Conservation (phyloP, 1,140 invertebrate species). For the Ceratoteleas bidentatus region DNA sequence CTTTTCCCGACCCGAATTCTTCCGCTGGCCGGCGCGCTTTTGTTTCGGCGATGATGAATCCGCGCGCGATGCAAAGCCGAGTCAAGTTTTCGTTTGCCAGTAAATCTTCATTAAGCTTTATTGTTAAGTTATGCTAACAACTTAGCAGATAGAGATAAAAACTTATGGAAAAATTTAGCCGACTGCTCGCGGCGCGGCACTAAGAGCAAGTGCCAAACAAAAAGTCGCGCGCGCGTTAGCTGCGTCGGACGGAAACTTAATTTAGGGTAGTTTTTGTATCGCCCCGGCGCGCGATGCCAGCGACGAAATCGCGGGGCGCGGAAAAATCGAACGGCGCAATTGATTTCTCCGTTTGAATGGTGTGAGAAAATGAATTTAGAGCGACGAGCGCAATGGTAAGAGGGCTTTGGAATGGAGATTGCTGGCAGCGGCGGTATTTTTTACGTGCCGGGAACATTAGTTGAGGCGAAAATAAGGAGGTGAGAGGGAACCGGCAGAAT, state of each 20-base stretch:
- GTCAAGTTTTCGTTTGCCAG: slow-evolving; percentile 24
- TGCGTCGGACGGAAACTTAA: slow-evolving; percentile 7
- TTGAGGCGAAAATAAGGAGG: too few species aligned
- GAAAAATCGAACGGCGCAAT: neutral
- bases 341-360: too few species aligned
- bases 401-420: too few species aligned
- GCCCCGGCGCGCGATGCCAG: neutral
- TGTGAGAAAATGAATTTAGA: too few species aligned
- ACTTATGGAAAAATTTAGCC: slow-evolving; percentile 29
- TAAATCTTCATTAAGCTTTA: slow-evolving; percentile 48
- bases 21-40: neutral
- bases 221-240: slow-evolving; percentile 13
- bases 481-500: too few species aligned
- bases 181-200: neutral
- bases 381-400: too few species aligned
- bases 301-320: neutral
- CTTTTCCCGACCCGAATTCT: too few species aligned
- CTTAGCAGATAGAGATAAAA: slow-evolving; percentile 23
- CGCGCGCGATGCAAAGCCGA: slow-evolving; percentile 4
- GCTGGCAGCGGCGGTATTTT: too few species aligned
- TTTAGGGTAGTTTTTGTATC: slow-evolving; percentile 11
- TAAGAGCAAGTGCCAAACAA: neutral
- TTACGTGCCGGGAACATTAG: too few species aligned
- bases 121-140: slow-evolving; percentile 44
- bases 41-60: slow-evolving; percentile 24